Evolutionary conservation across 2,888 invertebrate genomes (phyloP).

Genomic region (Tanytarsus gracilentus): DNA sequence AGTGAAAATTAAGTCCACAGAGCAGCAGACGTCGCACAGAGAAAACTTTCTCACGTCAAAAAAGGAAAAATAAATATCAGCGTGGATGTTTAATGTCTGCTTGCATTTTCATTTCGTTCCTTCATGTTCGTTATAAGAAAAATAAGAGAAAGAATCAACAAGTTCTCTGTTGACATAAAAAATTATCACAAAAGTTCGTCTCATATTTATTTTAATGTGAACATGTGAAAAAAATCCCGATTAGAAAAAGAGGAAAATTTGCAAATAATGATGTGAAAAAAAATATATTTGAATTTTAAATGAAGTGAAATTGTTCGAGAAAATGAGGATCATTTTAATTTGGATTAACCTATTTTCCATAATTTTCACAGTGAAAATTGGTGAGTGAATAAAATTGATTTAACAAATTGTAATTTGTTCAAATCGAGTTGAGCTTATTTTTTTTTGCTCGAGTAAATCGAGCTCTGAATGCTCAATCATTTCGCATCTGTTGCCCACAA

Average conservation of each 20-base stretch:
- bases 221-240: neutral
- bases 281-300: neutral
- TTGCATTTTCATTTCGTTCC: neutral
- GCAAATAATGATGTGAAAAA: neutral
- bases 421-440: too few species aligned
- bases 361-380: neutral
- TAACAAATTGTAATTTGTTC: neutral
- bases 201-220: slow-evolving; percentile 1
- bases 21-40: too few species aligned
- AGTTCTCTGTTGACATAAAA: slow-evolving; percentile 10
- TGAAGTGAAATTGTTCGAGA: neutral
- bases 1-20: too few species aligned
- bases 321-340: slow-evolving; percentile 10
- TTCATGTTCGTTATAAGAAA: neutral
- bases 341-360: slow-evolving; percentile 7
- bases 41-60: too few species aligned
- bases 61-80: too few species aligned
- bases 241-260: neutral
- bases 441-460: too few species aligned
- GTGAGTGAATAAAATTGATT: neutral
- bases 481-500: neutral
- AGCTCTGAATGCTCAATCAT: neutral
- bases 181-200: slow-evolving; percentile 1
- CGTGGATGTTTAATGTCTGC: too few species aligned
- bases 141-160: neutral